A percentile compares a stretch with the other conserved stretches of the same genome.
These are phyloP conservation scores for Brachymystax lenok DNA, from an alignment of 2,797 vertebrate genomes.

Conservation along the genomic window DNA sequence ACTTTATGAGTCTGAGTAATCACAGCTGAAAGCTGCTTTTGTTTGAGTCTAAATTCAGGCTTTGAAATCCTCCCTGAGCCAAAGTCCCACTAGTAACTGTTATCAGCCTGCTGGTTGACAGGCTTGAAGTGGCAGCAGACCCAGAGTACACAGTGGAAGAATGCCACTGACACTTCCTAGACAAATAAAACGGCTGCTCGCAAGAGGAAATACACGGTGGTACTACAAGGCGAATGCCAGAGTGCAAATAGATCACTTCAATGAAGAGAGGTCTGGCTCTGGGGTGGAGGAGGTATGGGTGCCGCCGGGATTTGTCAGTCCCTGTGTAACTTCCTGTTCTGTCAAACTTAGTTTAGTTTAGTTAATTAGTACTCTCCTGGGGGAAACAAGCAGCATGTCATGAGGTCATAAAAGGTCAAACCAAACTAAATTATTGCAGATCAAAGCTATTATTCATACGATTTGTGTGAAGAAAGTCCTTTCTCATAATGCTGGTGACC, in stretches of 20 bases:
- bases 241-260: not conserved
- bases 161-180: constrained; percentile 23
- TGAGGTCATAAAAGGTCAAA: constrained; percentile 15
- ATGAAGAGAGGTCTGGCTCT: not conserved
- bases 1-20: not conserved
- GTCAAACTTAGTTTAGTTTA: constrained; percentile 23
- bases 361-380: constrained; percentile 51
- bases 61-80: not conserved
- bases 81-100: constrained; percentile 13
- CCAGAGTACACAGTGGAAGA: constrained; percentile 20
- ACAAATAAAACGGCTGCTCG: constrained; percentile 20
- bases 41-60: not conserved
- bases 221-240: constrained; percentile 9
- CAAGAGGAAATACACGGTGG: constrained; percentile 20
- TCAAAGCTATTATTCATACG: not conserved
- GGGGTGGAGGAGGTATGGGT: not conserved
- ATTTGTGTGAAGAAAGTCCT: not conserved
- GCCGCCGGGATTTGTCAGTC: constrained; percentile 50
- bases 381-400: constrained; percentile 22
- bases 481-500: not conserved
- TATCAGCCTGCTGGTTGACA: constrained; percentile 19
- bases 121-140: constrained; percentile 19
- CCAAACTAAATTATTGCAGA: constrained; percentile 6
- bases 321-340: constrained; percentile 61
- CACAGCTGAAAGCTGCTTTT: not conserved